These are phyloP conservation scores for Amazona guildingii DNA, from an alignment of 2,113 vertebrate species.

Conservation along the genomic window DNA sequence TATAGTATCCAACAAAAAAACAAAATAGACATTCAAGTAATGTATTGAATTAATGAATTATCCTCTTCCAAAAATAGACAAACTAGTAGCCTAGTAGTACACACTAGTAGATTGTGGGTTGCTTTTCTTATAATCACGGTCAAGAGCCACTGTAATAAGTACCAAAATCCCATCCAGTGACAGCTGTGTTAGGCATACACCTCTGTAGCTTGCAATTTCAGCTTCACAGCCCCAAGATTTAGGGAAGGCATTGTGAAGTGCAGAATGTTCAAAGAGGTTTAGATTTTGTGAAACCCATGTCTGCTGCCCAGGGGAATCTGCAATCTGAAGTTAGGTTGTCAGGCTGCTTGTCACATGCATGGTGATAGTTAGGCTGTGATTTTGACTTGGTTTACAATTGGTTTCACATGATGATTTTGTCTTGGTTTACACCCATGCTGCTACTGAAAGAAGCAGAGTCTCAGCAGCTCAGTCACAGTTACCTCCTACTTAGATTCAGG, in stretches of 20 bases:
- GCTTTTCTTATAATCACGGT: not conserved
- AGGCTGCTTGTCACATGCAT: not conserved
- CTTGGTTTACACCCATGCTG: not conserved
- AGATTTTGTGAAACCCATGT: not conserved
- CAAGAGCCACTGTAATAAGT: not conserved
- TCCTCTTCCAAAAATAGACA: not conserved
- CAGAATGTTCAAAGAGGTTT: not conserved
- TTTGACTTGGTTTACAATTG: not conserved
- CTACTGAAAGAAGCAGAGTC: not conserved
- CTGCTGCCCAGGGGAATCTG: not conserved
- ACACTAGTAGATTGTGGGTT: not conserved
- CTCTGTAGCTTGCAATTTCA: not conserved
- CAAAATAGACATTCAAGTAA: not conserved
- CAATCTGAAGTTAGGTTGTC: not conserved
- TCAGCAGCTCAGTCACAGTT: not conserved
- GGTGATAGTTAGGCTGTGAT: not conserved
- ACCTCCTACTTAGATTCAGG: not conserved
- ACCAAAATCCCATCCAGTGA: not conserved
- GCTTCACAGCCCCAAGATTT: not conserved
- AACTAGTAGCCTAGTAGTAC: not conserved
- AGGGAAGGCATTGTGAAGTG: not conserved
- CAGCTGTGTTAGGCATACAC: rapidly evolving
- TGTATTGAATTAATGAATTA: not conserved
- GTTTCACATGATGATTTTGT: not conserved
- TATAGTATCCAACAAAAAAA: not conserved